Conservation (phyloP, 2,113 vertebrate species). For the Oenanthe oenanthe region DNA sequence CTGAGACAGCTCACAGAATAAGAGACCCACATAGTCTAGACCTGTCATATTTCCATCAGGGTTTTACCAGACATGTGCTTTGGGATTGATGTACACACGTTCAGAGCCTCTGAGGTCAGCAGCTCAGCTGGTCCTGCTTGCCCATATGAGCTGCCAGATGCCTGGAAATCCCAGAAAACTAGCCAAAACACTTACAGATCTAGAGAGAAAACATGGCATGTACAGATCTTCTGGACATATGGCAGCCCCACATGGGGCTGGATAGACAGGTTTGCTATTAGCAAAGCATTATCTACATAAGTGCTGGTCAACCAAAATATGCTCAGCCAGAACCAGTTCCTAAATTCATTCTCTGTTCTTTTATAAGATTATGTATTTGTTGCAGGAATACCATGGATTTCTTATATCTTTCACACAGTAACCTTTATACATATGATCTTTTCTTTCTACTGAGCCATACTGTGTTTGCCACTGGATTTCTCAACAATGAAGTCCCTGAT, state of each 20-base stretch:
- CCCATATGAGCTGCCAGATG: not conserved
- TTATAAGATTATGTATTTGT: not conserved
- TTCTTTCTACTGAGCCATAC: not conserved
- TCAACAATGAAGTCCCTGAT: not conserved
- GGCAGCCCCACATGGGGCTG: not conserved
- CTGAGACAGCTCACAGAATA: not conserved
- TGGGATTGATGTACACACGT: not conserved
- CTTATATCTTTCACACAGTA: not conserved
- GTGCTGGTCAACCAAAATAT: not conserved
- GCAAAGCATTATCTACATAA: not conserved
- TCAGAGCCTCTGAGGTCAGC: not conserved
- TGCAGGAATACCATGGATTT: not conserved
- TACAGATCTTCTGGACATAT: not conserved
- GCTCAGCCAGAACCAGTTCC: not conserved
- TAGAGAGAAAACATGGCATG: not conserved
- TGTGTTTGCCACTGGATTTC: not conserved
- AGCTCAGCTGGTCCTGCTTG: not conserved
- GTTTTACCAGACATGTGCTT: not conserved
- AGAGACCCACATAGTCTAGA: not conserved
- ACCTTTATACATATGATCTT: no score
- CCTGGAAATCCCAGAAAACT: not conserved
- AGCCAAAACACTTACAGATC: not conserved
- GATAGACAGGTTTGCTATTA: not conserved
- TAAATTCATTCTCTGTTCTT: not conserved
- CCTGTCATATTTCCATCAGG: not conserved